Percentiles rank a stretch among this genome's conserved stretches.
Conservation (phyloP, 2,797 vertebrate species). For the Potorous gilbertii region DNA sequence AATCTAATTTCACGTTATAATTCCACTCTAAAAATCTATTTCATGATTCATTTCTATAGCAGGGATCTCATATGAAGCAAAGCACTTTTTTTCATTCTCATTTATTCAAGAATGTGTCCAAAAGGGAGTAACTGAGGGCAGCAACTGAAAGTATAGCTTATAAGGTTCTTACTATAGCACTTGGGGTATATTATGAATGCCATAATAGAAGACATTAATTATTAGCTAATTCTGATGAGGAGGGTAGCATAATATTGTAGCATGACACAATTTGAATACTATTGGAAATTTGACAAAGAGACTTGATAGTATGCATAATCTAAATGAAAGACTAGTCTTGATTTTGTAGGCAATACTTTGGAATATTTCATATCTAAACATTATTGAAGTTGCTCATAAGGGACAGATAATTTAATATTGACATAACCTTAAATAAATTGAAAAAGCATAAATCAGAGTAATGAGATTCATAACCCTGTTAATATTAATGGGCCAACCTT, state of each 20-base stretch:
- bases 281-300: constrained; percentile 3
- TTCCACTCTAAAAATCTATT: not conserved
- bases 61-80: not conserved
- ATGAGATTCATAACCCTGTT: constrained; percentile 84
- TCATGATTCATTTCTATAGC: constrained; percentile 21
- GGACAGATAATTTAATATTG: constrained; percentile 85
- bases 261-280: constrained; percentile 5
- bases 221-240: constrained; percentile 47
- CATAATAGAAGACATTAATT: constrained; percentile 37
- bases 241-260: constrained; percentile 38
- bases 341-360: constrained; percentile 72
- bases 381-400: constrained; percentile 80
- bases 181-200: constrained; percentile 35
- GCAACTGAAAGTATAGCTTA: not conserved
- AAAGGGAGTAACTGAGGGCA: not conserved
- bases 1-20: not conserved
- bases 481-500: constrained; percentile 83
- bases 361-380: constrained; percentile 78
- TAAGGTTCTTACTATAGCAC: not conserved
- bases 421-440: constrained; percentile 84
- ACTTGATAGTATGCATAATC: constrained; percentile 12
- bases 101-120: not conserved
- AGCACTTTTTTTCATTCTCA: not conserved
- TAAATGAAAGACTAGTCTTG: constrained; percentile 48
- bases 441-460: constrained; percentile 84